A percentile compares a stretch with the other conserved stretches of the same genome.
Evolutionary conservation across 2,888 invertebrate genomes (phyloP).

Genomic region (Perdita meconis): DNA sequence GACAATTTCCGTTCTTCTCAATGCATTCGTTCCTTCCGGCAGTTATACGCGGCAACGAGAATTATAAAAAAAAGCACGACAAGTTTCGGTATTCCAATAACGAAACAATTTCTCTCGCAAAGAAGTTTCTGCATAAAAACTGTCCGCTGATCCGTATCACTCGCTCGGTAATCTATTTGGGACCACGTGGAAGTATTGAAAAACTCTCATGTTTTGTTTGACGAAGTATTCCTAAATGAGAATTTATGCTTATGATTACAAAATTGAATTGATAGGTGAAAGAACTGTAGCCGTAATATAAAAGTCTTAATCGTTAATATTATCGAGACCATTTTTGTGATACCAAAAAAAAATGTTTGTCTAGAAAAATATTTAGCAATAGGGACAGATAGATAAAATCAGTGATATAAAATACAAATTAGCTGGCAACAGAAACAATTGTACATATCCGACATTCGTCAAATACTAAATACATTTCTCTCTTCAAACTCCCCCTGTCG

Average conservation of each 20-base stretch:
- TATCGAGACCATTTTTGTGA: background rate
- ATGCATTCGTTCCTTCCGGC: background rate
- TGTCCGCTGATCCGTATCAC: constrained; percentile 1
- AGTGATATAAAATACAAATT: too few species aligned
- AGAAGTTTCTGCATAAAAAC: constrained; percentile 12
- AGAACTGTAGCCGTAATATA: background rate
- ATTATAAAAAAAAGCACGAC: constrained; percentile 5
- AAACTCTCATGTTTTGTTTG: constrained; percentile 6
- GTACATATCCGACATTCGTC: too few species aligned
- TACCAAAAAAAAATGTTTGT: too few species aligned
- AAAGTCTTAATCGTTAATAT: background rate
- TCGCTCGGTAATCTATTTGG: background rate
- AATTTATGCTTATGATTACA: background rate
- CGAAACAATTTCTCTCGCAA: constrained; percentile 12
- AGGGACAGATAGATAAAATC: too few species aligned
- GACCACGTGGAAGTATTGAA: background rate
- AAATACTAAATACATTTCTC: too few species aligned
- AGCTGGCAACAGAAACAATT: too few species aligned
- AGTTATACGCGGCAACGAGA: background rate
- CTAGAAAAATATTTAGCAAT: too few species aligned
- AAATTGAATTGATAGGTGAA: background rate
- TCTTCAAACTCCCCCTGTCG: too few species aligned
- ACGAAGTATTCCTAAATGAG: background rate
- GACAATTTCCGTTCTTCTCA: background rate
- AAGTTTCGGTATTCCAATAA: constrained; percentile 7